Conservation (phyloP, 2,113 vertebrate species). For the Scomber scombrus region DNA sequence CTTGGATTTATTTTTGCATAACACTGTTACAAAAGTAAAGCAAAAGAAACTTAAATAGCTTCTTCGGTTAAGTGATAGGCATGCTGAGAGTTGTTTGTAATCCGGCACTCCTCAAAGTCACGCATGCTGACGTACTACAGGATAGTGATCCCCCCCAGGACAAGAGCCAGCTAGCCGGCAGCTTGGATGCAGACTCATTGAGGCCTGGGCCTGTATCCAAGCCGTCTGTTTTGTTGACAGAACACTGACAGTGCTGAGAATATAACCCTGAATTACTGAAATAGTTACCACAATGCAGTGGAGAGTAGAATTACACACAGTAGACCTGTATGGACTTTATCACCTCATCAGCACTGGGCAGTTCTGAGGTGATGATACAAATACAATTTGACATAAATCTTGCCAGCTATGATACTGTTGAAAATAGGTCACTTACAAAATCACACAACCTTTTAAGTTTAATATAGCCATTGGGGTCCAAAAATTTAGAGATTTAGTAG, state of each 20-base stretch:
- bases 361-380: neutral
- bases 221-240: no score
- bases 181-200: slow-evolving; percentile 35
- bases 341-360: neutral
- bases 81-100: slow-evolving; percentile 40
- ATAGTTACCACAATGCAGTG: slow-evolving; percentile 60
- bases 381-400: neutral
- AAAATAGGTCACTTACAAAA: neutral
- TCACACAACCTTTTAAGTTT: neutral
- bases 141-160: slow-evolving; percentile 31
- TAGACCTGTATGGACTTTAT: neutral
- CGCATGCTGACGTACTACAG: neutral
- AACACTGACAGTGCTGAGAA: slow-evolving; percentile 53
- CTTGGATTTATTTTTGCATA: neutral
- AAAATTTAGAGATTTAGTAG: no score
- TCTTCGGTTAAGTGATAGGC: neutral
- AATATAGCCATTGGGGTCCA: no score
- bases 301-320: slow-evolving; percentile 14
- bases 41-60: neutral
- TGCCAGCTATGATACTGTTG: neutral
- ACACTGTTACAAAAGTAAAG: neutral
- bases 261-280: slow-evolving; percentile 50
- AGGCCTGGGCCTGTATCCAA: neutral
- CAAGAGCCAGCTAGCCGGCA: slow-evolving; percentile 15
- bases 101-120: slow-evolving; percentile 15